A percentile compares a stretch with the other conserved stretches of the same genome.
Evolutionary conservation across 2,797 vertebrate species (phyloP).

Genomic region (Petrocephalus schoutedeni): DNA sequence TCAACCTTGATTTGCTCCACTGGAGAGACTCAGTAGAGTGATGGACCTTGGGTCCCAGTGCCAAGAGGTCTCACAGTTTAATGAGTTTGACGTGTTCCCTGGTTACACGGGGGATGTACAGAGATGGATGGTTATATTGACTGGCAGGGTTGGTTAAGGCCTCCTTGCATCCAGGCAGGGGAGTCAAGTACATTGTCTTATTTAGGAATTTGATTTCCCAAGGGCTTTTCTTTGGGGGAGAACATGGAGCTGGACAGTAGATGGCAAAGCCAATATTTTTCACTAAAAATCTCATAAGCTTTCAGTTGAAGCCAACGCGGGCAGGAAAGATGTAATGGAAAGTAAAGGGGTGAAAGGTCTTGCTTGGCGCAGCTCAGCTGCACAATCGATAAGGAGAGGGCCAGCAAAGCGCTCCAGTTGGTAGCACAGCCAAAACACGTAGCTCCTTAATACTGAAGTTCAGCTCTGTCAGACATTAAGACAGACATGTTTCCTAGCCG

Average conservation of each 20-base stretch:
- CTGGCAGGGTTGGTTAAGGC: conserved; percentile 13
- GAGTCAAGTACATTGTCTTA: conserved; percentile 10
- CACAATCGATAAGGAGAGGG: not conserved
- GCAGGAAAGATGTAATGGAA: not conserved
- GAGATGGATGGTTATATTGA: conserved; percentile 19
- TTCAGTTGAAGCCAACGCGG: not conserved
- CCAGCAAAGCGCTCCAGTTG: not conserved
- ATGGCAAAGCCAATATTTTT: conserved; percentile 20
- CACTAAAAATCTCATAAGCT: conserved; percentile 15
- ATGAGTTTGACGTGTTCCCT: conserved; percentile 8
- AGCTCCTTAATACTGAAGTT: not conserved
- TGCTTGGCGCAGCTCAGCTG: not conserved
- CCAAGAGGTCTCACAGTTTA: conserved; percentile 12
- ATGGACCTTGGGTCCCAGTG: not conserved
- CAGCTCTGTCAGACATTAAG: not conserved
- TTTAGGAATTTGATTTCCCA: conserved; percentile 16
- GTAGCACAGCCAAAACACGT: not conserved
- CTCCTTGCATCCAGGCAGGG: not conserved
- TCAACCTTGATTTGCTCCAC: not conserved
- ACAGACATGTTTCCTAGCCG: not conserved
- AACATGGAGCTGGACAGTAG: not conserved
- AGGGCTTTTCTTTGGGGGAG: not conserved
- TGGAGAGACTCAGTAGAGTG: not conserved
- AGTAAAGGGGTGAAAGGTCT: not conserved
- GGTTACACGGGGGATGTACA: not conserved